Conservation (phyloP, 2,113 vertebrate species). For the Glareola pratincola region DNA sequence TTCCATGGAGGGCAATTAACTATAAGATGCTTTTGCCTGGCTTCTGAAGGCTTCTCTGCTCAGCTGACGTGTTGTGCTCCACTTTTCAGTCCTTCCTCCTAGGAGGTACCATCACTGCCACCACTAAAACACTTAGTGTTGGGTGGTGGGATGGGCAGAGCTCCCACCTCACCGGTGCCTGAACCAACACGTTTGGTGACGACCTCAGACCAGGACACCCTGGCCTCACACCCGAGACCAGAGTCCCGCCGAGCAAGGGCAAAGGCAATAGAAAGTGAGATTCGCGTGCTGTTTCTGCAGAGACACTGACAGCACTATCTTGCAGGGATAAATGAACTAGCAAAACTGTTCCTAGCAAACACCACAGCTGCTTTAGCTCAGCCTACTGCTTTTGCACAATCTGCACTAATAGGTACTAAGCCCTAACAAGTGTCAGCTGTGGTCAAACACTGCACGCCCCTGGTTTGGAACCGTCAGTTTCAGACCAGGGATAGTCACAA, state of each 20-base stretch:
- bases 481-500: background rate
- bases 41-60: background rate
- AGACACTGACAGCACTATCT: background rate
- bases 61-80: background rate
- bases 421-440: background rate
- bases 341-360: background rate
- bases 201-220: background rate
- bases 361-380: background rate
- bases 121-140: background rate
- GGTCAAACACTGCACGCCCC: background rate
- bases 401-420: background rate
- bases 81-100: background rate
- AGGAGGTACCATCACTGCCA: background rate
- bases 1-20: background rate
- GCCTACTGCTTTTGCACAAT: background rate
- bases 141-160: background rate
- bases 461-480: background rate
- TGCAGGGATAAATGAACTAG: background rate
- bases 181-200: background rate
- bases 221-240: accelerated
- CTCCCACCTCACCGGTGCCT: background rate
- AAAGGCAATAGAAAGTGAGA: background rate
- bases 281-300: background rate
- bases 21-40: background rate
- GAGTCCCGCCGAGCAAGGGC: background rate